A percentile compares a stretch with the other conserved stretches of the same genome.
These are phyloP conservation scores for Cherax quadricarinatus DNA, from an alignment of 1,140 invertebrate genomes.

Conservation along the genomic window DNA sequence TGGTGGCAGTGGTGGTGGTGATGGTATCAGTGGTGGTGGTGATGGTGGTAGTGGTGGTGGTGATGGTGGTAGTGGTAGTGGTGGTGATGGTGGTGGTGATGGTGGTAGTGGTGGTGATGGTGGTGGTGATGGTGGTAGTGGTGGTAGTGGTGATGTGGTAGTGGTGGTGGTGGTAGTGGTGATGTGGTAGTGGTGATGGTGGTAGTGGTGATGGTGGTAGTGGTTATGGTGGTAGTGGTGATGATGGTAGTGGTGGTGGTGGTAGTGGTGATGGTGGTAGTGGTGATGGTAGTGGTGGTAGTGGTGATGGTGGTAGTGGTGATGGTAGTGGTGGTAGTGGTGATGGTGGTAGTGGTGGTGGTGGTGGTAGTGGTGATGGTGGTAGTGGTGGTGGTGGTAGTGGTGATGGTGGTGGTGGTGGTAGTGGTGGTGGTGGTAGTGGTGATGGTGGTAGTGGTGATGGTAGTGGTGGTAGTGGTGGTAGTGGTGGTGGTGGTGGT, in stretches of 20 bases:
- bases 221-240: not conserved
- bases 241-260: no score
- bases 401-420: constrained; percentile 13
- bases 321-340: not conserved
- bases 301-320: no score
- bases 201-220: not conserved
- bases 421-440: no score
- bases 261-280: no score
- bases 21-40: no score
- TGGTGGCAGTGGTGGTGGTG: no score
- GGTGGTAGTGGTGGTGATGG: not conserved
- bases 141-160: not conserved
- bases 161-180: not conserved
- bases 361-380: not conserved
- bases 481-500: no score
- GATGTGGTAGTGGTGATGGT: not conserved
- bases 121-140: not conserved
- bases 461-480: not conserved
- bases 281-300: no score
- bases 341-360: not conserved
- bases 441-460: not conserved
- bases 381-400: not conserved
- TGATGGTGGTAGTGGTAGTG: constrained; percentile 1
- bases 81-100: not conserved
- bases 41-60: not conserved